Evolutionary conservation across 2,888 invertebrate genomes (phyloP).

Genomic region (Torymus tubicola): DNA sequence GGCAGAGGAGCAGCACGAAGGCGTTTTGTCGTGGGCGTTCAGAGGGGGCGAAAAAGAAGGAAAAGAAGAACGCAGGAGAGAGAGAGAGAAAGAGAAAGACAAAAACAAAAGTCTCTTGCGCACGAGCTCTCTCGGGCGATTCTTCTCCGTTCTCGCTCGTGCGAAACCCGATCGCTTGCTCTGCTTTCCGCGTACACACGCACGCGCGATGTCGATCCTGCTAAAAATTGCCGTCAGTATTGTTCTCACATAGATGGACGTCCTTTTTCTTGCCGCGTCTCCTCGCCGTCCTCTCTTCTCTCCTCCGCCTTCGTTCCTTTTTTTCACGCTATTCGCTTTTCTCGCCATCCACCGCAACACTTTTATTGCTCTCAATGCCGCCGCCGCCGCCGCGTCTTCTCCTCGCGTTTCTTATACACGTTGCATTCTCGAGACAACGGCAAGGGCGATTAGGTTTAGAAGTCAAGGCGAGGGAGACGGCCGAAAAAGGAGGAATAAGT

Average conservation of each 20-base stretch:
- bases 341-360: background rate
- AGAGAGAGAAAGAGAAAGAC: background rate
- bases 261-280: slow-evolving; percentile 3
- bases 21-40: slow-evolving; percentile 47
- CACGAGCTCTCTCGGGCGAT: background rate
- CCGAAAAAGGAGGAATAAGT: background rate
- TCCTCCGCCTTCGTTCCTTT: background rate
- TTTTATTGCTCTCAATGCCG: slow-evolving; percentile 12
- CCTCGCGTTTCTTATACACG: background rate
- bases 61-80: slow-evolving; percentile 23
- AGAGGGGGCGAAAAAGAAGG: slow-evolving; percentile 14
- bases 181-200: slow-evolving; percentile 8
- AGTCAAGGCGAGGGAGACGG: background rate
- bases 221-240: slow-evolving; percentile 49
- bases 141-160: background rate
- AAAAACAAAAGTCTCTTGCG: slow-evolving; percentile 7
- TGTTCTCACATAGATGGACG: slow-evolving; percentile 54
- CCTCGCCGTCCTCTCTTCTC: background rate
- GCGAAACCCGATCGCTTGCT: slow-evolving; percentile 52
- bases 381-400: too few relatives aligned
- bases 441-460: slow-evolving; percentile 40
- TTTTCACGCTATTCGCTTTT: background rate
- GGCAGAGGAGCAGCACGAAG: background rate
- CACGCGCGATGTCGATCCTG: slow-evolving; percentile 17
- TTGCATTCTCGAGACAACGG: slow-evolving; percentile 26